Base-by-base conservation (phyloP, 2,888 invertebrate species). In the Drosophila emarginata region DNA sequence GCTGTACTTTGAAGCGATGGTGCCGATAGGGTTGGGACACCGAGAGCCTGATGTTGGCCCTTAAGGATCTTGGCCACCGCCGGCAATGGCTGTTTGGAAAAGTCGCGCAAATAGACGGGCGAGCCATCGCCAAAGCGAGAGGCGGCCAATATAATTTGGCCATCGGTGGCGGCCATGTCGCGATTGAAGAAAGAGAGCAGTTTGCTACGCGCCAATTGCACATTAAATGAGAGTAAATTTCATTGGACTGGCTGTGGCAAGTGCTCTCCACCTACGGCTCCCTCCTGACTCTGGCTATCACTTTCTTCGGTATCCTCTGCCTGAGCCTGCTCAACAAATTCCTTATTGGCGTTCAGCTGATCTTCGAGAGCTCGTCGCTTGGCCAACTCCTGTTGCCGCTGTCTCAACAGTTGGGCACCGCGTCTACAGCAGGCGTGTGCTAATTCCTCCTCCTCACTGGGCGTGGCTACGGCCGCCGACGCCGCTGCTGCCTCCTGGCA, bases 31-130 rank as follows among this genome's bases (percentile, higher is more conserved):
- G 96, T 96, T 2, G 97, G 97, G 15, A 97, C 97, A 28, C 98
- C 98, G 59, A 98, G 94, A 65, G 96, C 96, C 77, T 96, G 96
- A 93, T 98, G 98, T 91, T 98, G 97, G 76, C 98, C 98, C 92
- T 98, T 97, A 87, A 97, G 96, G 89, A 98, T 96, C 92, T 97
- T 97, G 67, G 97, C 96, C 80, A 98, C 95, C 81, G 95, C 95
- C 12, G 98, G 98, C 69, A 96, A 91, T 65, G 95, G 94, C 89
- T 95, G 94, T 90, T 95, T 96, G 89, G 94, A 93, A 85, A 95
- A 95, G 91, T 92, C 92, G 71, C 92, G 91, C 87, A 92, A 84
- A 72, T 92, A 92, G 53, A 90, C 88, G 60, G 92, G 90, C 77
- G 90, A 84, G 64, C 90, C 87, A 80, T 92, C 92, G 77, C 94